Evolutionary conservation across 2,888 invertebrate species (phyloP).

Genomic region (Sinohyriopsis cumingii): DNA sequence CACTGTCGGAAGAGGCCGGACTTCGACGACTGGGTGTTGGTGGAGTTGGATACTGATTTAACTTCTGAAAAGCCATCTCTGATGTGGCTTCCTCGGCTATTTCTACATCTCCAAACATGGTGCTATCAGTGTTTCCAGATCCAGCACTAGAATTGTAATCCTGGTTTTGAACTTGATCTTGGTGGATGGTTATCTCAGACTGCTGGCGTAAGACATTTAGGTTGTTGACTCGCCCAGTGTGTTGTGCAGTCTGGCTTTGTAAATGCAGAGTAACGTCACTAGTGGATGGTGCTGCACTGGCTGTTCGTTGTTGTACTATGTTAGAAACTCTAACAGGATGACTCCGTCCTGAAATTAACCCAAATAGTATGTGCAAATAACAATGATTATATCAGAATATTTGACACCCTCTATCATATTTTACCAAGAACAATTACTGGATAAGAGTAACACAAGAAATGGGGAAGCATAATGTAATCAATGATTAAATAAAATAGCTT

Average conservation of each 20-base stretch:
- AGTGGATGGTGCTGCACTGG: slow-evolving; percentile 4
- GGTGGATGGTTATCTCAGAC: too few relatives aligned
- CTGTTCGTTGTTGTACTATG: too few relatives aligned
- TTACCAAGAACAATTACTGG: neutral
- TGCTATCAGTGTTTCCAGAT: too few relatives aligned
- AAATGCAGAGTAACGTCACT: neutral
- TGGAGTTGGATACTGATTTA: slow-evolving; percentile 50
- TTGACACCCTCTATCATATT: too few relatives aligned
- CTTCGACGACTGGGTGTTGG: slow-evolving; percentile 28
- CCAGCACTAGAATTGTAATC: too few relatives aligned
- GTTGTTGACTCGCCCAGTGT: too few relatives aligned
- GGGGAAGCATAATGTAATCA: too few relatives aligned
- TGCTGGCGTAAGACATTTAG: too few relatives aligned
- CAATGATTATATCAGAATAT: neutral
- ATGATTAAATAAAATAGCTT: too few relatives aligned
- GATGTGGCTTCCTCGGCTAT: slow-evolving; percentile 63
- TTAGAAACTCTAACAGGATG: slow-evolving; percentile 48
- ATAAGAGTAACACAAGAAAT: neutral
- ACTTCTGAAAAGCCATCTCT: slow-evolving; percentile 62
- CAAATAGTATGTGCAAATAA: neutral
- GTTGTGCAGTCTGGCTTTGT: too few relatives aligned
- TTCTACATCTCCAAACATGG: slow-evolving; percentile 34
- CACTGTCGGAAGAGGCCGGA: slow-evolving; percentile 37
- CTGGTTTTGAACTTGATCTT: too few relatives aligned
- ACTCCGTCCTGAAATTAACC: slow-evolving; percentile 48